These are phyloP conservation scores for Myiothlypis chrysogaster DNA, from an alignment of 2,797 vertebrate species.

Conservation along the genomic window DNA sequence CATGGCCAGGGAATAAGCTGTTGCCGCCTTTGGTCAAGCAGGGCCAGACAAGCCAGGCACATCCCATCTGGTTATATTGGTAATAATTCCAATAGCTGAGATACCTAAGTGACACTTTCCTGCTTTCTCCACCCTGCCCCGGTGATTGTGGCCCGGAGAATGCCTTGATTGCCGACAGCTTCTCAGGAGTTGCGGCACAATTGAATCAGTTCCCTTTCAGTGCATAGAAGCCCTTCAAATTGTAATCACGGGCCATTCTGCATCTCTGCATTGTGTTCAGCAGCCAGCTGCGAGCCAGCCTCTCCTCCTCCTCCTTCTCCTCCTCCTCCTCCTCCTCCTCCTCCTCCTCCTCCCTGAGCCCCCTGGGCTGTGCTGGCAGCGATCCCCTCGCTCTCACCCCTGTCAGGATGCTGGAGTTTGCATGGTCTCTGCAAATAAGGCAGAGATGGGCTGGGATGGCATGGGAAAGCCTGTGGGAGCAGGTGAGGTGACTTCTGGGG, in stretches of 20 bases:
- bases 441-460: not conserved
- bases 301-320: not conserved
- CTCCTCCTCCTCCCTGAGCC: not conserved
- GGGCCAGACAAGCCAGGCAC: too few species aligned
- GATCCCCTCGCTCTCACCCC: not conserved
- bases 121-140: not conserved
- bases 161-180: constrained; percentile 72
- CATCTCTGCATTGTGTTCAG: constrained; percentile 1
- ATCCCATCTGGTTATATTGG: too few species aligned
- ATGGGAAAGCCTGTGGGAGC: not conserved
- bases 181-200: constrained; percentile 54
- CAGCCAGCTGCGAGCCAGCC: constrained; percentile 25
- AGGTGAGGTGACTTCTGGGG: not conserved
- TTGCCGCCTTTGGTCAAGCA: too few species aligned
- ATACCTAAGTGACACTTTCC: not conserved
- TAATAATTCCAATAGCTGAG: too few species aligned
- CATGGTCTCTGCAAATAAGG: fast-evolving
- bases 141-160: constrained; percentile 18
- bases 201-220: constrained; percentile 75
- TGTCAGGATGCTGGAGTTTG: fast-evolving
- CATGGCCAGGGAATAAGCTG: not conserved
- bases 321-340: not conserved
- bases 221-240: constrained; percentile 67
- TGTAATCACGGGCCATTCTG: constrained; percentile 74
- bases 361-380: not conserved